Evolutionary conservation across 2,113 vertebrate genomes (phyloP).

Genomic region (Athene noctua): DNA sequence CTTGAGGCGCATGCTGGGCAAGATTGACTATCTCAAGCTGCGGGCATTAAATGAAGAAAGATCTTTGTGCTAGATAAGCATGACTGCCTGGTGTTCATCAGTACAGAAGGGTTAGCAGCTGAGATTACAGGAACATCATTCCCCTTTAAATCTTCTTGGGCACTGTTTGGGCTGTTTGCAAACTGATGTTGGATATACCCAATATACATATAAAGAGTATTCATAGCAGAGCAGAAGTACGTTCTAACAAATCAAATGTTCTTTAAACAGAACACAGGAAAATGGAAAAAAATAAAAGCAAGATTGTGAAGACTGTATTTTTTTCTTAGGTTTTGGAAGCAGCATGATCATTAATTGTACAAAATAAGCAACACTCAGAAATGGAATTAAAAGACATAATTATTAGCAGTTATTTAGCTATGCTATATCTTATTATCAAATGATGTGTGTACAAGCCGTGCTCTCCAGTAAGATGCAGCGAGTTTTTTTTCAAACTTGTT

Average conservation of each 20-base stretch:
- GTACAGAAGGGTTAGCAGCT: constrained; percentile 2
- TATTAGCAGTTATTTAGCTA: not conserved
- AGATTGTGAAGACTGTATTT: not conserved
- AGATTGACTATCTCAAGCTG: constrained; percentile 37
- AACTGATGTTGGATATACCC: not conserved
- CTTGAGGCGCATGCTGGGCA: not conserved
- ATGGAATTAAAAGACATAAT: not conserved
- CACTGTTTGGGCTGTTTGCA: constrained; percentile 36
- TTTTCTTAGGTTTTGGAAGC: not conserved
- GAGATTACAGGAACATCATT: constrained; percentile 31
- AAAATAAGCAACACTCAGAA: not conserved
- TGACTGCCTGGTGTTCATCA: constrained; percentile 30
- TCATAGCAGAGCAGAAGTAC: not conserved
- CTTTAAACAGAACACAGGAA: not conserved
- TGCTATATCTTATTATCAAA: not conserved
- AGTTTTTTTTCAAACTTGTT: not conserved
- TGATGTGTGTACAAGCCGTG: not conserved
- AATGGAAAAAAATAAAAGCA: not conserved
- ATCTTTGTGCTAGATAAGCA: constrained; percentile 41
- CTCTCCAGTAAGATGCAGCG: not conserved
- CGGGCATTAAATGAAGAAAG: constrained; percentile 18
- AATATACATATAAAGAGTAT: not conserved
- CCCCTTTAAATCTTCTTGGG: constrained; percentile 49
- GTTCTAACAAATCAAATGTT: not conserved
- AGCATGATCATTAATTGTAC: not conserved